Conservation (phyloP, 2,888 invertebrate species). For the Morpho achilles region DNA sequence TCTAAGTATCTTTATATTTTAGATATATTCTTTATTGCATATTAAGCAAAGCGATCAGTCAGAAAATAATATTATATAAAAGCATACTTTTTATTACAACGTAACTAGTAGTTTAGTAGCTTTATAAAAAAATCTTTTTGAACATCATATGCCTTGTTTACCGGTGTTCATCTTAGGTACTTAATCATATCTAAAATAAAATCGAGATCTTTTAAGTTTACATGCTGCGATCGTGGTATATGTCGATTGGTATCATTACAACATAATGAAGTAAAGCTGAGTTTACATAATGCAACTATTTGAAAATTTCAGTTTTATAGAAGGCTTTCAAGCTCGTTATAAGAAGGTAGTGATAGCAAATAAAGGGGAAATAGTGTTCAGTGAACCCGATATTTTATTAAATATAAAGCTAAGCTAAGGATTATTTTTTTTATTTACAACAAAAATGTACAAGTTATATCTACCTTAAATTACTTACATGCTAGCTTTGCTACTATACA, state of each 20-base stretch:
- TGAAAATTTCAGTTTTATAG: too few relatives aligned
- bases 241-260: constrained; percentile 5
- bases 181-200: neutral
- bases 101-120: neutral
- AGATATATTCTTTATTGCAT: neutral
- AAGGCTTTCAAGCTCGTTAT: too few relatives aligned
- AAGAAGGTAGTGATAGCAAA: too few relatives aligned
- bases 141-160: neutral
- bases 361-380: too few relatives aligned
- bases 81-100: too few relatives aligned
- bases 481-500: too few relatives aligned
- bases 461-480: too few relatives aligned
- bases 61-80: too few relatives aligned
- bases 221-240: constrained; percentile 4
- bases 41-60: too few relatives aligned
- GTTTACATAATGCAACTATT: neutral
- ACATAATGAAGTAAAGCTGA: constrained; percentile 5
- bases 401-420: neutral
- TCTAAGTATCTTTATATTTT: too few relatives aligned
- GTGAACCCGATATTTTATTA: too few relatives aligned
- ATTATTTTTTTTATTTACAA: neutral
- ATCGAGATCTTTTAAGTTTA: neutral
- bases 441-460: too few relatives aligned
- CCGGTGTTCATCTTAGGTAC: neutral
- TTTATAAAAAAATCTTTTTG: neutral